phyloP scores from a whole-genome alignment of 1,140 invertebrate genomes.

The Drosophila saltans region DNA sequence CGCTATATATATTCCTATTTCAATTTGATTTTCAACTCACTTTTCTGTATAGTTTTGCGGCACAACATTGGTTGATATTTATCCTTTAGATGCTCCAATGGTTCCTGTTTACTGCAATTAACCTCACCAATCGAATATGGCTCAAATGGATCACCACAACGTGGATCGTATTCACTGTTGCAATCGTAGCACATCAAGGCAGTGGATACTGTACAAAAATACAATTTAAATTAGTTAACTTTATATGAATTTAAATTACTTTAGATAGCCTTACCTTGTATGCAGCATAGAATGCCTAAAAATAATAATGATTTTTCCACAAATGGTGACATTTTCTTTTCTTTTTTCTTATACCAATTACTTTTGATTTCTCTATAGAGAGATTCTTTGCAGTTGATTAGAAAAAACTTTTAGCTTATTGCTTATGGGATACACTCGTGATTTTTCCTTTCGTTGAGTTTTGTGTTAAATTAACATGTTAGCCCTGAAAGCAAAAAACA shows the following conservation, averaged over 20 bases:
- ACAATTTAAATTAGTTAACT: too few species aligned
- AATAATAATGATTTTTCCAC: slow-evolving; percentile 72
- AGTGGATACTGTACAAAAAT: slow-evolving; percentile 82
- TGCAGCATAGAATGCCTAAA: slow-evolving; percentile 73
- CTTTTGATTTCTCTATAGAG: slow-evolving; percentile 8
- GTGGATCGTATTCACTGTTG: slow-evolving; percentile 92
- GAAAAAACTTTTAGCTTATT: slow-evolving; percentile 13
- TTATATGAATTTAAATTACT: too few species aligned
- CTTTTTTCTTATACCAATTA: slow-evolving; percentile 7
- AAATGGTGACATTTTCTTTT: slow-evolving; percentile 69
- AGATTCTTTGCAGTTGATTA: neutral
- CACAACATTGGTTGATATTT: slow-evolving; percentile 88
- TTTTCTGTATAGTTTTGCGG: slow-evolving; percentile 90
- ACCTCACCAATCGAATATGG: slow-evolving; percentile 90
- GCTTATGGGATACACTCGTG: slow-evolving; percentile 15
- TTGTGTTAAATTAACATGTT: slow-evolving; percentile 40
- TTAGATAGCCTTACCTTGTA: slow-evolving; percentile 62
- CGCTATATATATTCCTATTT: too few species aligned
- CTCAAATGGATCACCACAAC: slow-evolving; percentile 93
- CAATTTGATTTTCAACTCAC: slow-evolving; percentile 70
- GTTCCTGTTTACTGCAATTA: slow-evolving; percentile 91
- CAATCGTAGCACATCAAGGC: slow-evolving; percentile 90
- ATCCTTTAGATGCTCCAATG: slow-evolving; percentile 87
- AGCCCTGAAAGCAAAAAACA: slow-evolving; percentile 11
- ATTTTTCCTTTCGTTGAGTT: neutral